Percentiles rank a stretch among this genome's conserved stretches.
Evolutionary conservation across 2,888 invertebrate species (phyloP).

Genomic region (Drosophila bunnanda): DNA sequence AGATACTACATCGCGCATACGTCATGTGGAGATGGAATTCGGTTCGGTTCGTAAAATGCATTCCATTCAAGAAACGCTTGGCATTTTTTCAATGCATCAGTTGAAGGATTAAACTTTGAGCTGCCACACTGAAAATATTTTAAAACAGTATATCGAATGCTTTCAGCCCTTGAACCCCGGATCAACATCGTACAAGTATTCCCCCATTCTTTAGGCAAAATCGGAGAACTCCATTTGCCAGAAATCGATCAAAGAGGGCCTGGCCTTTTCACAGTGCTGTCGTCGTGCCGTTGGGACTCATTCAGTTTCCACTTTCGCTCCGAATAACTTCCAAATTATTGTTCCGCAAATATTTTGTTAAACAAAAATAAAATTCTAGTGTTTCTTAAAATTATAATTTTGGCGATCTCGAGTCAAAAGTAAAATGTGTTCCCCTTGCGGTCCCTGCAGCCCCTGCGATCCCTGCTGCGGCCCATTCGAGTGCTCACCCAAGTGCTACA

Average conservation of each 20-base stretch:
- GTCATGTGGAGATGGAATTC: constrained; percentile 43
- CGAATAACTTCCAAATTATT: constrained; percentile 65
- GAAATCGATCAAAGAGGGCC: constrained; percentile 24
- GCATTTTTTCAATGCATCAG: constrained; percentile 11
- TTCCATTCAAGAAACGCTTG: constrained; percentile 30
- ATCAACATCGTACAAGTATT: background rate
- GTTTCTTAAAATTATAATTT: constrained; percentile 25
- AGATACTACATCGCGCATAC: constrained; percentile 36
- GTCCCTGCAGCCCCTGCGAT: constrained; percentile 78
- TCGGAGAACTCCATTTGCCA: background rate
- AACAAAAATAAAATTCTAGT: constrained; percentile 34
- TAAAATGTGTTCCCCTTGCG: constrained; percentile 72
- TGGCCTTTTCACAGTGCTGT: constrained; percentile 17
- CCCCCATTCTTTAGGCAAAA: background rate
- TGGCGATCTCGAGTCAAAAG: constrained; percentile 39
- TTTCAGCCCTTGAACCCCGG: too few species aligned
- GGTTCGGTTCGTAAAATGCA: constrained; percentile 29
- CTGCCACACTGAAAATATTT: background rate
- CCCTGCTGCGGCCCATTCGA: constrained; percentile 81
- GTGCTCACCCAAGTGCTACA: constrained; percentile 82
- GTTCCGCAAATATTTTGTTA: constrained; percentile 51
- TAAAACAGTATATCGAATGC: background rate
- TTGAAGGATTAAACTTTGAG: background rate
- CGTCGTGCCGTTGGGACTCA: constrained; percentile 24
- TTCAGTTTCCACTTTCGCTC: constrained; percentile 50